phyloP scores from a whole-genome alignment of 2,888 invertebrate genomes.

The Adela reaumurella region DNA sequence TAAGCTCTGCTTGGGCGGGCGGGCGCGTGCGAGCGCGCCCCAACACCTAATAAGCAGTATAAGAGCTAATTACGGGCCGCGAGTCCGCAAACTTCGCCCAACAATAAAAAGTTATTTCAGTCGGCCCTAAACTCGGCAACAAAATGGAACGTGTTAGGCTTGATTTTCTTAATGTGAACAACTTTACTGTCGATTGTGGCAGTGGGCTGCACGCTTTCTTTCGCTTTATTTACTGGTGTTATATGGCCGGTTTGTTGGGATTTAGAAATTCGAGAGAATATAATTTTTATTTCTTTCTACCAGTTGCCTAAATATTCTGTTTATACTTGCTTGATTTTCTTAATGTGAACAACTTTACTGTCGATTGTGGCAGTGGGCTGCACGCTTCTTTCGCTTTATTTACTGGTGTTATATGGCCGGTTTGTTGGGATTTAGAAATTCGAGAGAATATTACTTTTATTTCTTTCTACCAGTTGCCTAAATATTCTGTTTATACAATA shows the following conservation, averaged over 20 bases:
- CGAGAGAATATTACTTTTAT: too few species aligned
- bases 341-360: background rate
- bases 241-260: too few species aligned
- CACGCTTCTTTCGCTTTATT: too few species aligned
- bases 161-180: background rate
- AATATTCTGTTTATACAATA: too few species aligned
- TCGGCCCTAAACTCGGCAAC: background rate
- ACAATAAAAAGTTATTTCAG: background rate
- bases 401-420: too few species aligned
- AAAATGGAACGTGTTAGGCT: background rate
- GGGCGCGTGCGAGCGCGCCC: background rate
- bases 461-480: too few species aligned
- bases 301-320: too few species aligned
- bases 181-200: background rate
- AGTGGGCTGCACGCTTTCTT: background rate
- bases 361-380: background rate
- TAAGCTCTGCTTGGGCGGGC: too few species aligned
- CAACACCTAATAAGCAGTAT: background rate
- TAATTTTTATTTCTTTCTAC: too few species aligned
- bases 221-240: too few species aligned
- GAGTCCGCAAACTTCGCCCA: background rate
- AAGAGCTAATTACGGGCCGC: background rate
- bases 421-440: too few species aligned
- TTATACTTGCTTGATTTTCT: background rate
- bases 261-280: too few species aligned